Base-by-base conservation (phyloP, 2,113 vertebrate genomes). In the Corvus moneduloides region DNA sequence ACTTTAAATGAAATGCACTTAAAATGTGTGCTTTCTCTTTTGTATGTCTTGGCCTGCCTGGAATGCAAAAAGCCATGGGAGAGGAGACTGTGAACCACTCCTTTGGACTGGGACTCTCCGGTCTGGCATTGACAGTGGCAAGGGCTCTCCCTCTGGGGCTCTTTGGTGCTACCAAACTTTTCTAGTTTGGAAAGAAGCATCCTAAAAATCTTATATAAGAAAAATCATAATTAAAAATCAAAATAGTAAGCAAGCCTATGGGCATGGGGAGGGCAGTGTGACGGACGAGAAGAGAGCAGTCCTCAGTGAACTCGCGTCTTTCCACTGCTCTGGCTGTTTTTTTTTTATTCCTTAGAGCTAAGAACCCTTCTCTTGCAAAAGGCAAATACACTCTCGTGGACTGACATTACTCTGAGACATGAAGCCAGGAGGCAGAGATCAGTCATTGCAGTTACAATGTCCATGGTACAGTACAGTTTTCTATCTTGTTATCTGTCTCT, bases 321-420 rank as follows among this genome's bases (percentile, higher is more conserved):
- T 13, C 32, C 16, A 9, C 13, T 62, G 8, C 13, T 80, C 24
- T 3, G 4, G 28, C 11, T 72, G 28, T 4, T 37, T 37, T 0
- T 0, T 8, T 62, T 33, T 76, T 23, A 12, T 16, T 22, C 19
- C 41, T 63, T 56, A 23, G 37, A 62, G 10, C 32, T 11, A 6
- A 11, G 27, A 43, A 33, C 9, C 13, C 4, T 22, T 28, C 19
- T 26, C 22, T 49, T 69, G n/a, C 46, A 74, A 32, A 89, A 69
- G 43, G n/a, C 21, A 64, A 72, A 44, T 20, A 11, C 2, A 6
- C 3, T 21, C 32, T 61, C 11, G 2, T 22, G 24, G 30, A 37
- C 21, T 1, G 6, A 20, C 3, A 13, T 32, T n/a, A 44, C 5
- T 14, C 7, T 16, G 32, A 62, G 24, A 43, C 17, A 1, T 13